Percentiles rank a stretch among this genome's conserved stretches.
These are phyloP conservation scores for Regulus satrapa DNA, from an alignment of 2,113 vertebrate genomes.

Conservation along the genomic window DNA sequence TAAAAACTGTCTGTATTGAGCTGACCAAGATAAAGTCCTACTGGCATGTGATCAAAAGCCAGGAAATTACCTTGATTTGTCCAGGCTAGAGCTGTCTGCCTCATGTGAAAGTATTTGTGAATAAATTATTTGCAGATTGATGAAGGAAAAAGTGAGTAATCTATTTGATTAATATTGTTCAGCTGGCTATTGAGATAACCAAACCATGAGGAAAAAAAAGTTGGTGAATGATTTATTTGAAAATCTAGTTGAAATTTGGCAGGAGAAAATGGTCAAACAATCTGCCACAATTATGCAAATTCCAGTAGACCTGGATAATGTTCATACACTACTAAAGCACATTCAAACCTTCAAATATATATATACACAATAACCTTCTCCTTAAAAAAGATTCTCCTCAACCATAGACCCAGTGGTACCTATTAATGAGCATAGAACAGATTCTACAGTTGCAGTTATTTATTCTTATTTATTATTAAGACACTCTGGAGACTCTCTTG, in stretches of 20 bases:
- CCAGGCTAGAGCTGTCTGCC: constrained; percentile 40
- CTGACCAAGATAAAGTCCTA: constrained; percentile 60
- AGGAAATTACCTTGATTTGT: constrained; percentile 60
- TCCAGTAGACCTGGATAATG: neutral
- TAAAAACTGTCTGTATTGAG: constrained; percentile 59
- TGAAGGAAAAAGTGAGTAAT: neutral
- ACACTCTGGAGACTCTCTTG: neutral
- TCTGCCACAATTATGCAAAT: constrained; percentile 5
- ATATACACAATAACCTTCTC: neutral
- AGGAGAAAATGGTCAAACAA: constrained; percentile 7
- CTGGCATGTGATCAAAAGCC: constrained; percentile 58
- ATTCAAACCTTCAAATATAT: neutral
- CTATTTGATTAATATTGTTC: constrained; percentile 47
- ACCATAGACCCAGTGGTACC: neutral
- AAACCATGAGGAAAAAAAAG: constrained; percentile 38
- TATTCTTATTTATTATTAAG: constrained; percentile 23
- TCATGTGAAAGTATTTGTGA: constrained; percentile 35
- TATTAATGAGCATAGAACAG: neutral
- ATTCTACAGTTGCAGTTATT: constrained; percentile 2
- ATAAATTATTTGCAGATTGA: constrained; percentile 50
- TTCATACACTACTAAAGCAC: neutral
- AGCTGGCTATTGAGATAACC: constrained; percentile 5
- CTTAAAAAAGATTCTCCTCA: neutral
- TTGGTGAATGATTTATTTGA: constrained; percentile 23
- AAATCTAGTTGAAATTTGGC: neutral